Evolutionary conservation across 1,140 invertebrate genomes (phyloP).

Genomic region (Drosophila sp.): DNA sequence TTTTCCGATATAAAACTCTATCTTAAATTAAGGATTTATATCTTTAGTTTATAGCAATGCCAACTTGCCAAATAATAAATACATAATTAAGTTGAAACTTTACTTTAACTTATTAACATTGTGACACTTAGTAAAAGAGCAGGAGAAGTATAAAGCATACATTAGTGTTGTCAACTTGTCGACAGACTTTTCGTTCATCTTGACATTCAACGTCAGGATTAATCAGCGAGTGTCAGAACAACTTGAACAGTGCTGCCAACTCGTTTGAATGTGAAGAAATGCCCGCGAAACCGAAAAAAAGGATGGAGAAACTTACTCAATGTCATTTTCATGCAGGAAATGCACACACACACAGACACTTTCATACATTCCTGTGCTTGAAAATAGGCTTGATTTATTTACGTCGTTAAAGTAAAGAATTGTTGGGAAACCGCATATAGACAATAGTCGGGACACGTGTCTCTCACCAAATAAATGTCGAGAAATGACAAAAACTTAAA

Average conservation of each 20-base stretch:
- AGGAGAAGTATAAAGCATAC: background rate
- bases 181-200: background rate
- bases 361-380: background rate
- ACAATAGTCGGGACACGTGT: conserved; percentile 32
- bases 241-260: background rate
- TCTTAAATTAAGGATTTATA: no score
- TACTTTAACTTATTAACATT: no score
- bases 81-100: no score
- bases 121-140: background rate
- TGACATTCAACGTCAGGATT: background rate
- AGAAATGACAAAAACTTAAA: conserved; percentile 21
- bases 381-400: conserved; percentile 28
- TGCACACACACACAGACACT: conserved; percentile 7
- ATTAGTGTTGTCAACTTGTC: conserved; percentile 17
- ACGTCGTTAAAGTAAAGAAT: conserved; percentile 22
- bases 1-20: no score
- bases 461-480: conserved; percentile 14
- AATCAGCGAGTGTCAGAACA: background rate
- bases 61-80: background rate
- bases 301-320: background rate
- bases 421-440: conserved; percentile 19
- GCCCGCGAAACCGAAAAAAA: background rate
- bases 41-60: background rate
- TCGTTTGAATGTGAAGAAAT: background rate
- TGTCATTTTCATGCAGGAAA: background rate